Evolutionary conservation across 2,113 vertebrate genomes (phyloP).

Genomic region (Xenopus laevis): DNA sequence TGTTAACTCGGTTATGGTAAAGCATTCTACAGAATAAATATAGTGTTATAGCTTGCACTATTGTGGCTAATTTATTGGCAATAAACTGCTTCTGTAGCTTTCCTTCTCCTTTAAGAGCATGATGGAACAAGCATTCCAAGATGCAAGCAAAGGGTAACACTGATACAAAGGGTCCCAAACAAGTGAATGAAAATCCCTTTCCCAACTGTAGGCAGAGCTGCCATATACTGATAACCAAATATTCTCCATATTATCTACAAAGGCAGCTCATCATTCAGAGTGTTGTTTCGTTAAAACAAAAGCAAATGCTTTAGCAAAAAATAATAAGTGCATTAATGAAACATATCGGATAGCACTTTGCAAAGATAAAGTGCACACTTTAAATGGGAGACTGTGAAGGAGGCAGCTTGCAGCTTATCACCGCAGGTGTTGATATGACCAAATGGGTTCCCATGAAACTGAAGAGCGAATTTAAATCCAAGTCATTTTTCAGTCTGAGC

Average conservation of each 20-base stretch:
- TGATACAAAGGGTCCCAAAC: too few relatives aligned
- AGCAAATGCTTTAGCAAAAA: slow-evolving; percentile 7
- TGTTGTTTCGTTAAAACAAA: not conserved
- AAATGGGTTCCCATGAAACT: slow-evolving; percentile 32
- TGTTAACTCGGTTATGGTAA: too few relatives aligned
- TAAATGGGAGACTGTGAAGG: slow-evolving; percentile 24
- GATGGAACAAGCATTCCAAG: too few relatives aligned
- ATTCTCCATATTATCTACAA: not conserved
- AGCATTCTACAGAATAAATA: too few relatives aligned
- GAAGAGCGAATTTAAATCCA: slow-evolving; percentile 14
- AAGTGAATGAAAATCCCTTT: too few relatives aligned
- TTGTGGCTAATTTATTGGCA: too few relatives aligned
- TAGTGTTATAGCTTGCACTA: too few relatives aligned
- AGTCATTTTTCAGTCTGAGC: slow-evolving; percentile 26
- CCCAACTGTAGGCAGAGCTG: too few relatives aligned
- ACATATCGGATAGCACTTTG: slow-evolving; percentile 30
- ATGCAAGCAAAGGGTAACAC: too few relatives aligned
- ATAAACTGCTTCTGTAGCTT: too few relatives aligned
- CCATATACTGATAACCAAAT: too few relatives aligned
- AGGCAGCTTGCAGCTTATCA: slow-evolving; percentile 26
- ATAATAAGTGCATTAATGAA: slow-evolving; percentile 25
- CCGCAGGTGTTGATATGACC: slow-evolving; percentile 30
- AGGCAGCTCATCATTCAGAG: slow-evolving; percentile 11
- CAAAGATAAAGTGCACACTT: not conserved
- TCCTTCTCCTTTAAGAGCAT: too few relatives aligned